A percentile compares a stretch with the other conserved stretches of the same genome.
phyloP scores from a whole-genome alignment of 2,113 vertebrate genomes.

The Callorhinus ursinus region DNA sequence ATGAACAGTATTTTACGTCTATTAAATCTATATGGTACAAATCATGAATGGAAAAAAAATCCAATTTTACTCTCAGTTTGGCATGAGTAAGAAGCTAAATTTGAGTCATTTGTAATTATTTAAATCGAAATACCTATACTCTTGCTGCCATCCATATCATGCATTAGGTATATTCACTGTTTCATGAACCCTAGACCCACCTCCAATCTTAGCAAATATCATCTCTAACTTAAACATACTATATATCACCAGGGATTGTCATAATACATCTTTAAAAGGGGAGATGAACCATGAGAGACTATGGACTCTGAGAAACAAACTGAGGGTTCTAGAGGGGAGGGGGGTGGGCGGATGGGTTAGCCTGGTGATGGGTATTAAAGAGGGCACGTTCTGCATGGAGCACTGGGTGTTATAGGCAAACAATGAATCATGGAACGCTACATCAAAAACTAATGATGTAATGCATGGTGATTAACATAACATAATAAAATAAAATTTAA shows the following conservation, averaged over 20 bases:
- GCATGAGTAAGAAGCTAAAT: conserved; percentile 2
- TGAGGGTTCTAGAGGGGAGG: no score
- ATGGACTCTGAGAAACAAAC: no score
- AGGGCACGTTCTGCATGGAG: no score
- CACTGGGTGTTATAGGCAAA: no score
- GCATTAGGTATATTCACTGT: background rate
- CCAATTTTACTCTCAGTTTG: background rate
- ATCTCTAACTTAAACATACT: background rate
- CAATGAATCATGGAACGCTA: no score
- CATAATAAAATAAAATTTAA: no score
- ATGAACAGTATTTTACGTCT: background rate
- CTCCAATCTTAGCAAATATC: background rate
- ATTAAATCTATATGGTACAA: conserved; percentile 35
- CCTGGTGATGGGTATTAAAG: no score
- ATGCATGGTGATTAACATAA: no score
- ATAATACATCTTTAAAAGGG: background rate
- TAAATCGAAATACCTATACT: background rate
- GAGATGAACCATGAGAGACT: no score
- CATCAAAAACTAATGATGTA: no score
- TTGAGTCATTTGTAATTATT: background rate
- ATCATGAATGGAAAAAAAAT: background rate
- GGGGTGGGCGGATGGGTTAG: no score
- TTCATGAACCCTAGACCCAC: background rate
- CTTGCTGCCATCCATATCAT: background rate
- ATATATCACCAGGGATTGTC: background rate